Evolutionary conservation across 2,888 invertebrate genomes (phyloP).

Genomic region (Gastracanthus pulcherrimus): DNA sequence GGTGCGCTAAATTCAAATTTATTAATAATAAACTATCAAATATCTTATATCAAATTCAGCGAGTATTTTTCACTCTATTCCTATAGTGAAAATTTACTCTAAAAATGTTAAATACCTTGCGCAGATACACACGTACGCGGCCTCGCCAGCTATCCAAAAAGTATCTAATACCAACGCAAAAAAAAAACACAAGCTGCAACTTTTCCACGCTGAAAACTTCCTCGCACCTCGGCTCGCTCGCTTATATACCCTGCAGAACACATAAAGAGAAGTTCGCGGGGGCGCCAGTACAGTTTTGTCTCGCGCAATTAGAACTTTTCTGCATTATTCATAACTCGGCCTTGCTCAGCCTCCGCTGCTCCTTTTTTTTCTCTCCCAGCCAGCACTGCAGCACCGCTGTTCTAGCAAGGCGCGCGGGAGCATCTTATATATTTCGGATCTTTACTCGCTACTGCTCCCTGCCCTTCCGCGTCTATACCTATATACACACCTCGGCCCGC

Average conservation of each 20-base stretch:
- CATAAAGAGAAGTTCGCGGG: slow-evolving; percentile 43
- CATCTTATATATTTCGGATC: slow-evolving; percentile 46
- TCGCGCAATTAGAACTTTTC: slow-evolving; percentile 76
- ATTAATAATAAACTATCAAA: too few relatives aligned
- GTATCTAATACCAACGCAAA: too few relatives aligned
- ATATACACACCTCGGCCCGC: neutral
- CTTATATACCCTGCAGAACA: neutral
- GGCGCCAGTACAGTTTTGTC: slow-evolving; percentile 69
- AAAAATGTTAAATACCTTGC: too few relatives aligned
- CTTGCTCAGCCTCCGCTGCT: slow-evolving; percentile 26
- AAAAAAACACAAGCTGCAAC: too few relatives aligned
- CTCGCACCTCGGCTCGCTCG: neutral
- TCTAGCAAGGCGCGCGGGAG: neutral
- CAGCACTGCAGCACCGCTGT: neutral
- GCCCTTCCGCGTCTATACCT: slow-evolving; percentile 3
- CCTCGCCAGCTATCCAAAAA: too few relatives aligned
- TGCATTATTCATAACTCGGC: slow-evolving; percentile 75
- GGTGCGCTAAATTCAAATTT: too few relatives aligned
- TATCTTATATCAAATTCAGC: too few relatives aligned
- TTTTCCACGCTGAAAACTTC: neutral
- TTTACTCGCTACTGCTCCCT: neutral
- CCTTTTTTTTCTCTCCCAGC: neutral
- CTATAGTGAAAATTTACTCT: too few relatives aligned
- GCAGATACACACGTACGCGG: too few relatives aligned
- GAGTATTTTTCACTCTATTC: too few relatives aligned